Evolutionary conservation across 2,797 vertebrate species (phyloP), one percentile per base, ranked within the genome.

Genomic region (Momotus momota): DNA sequence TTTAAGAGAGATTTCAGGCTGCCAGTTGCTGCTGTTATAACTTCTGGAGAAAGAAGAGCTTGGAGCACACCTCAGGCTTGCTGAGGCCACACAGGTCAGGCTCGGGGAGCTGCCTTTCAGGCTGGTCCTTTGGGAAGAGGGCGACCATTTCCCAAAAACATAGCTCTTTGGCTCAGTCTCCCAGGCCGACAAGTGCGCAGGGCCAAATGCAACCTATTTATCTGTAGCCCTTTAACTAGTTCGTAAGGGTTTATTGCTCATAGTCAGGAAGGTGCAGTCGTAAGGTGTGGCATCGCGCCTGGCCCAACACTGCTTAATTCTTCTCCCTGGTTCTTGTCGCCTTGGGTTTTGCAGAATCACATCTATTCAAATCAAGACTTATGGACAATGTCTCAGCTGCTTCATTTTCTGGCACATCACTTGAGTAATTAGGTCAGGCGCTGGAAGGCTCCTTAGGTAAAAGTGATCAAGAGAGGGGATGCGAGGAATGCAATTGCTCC

Each of bases 301-400:
- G 14, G 78, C 88, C 88, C 75, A 65, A 0, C 0, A 0, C 86
- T 3, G 14, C 67, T 73, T 91, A 64, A 65, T 93, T 90, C 86
- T 81, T 78, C 74, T 74, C 3, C 88, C 54, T 74, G 94, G 78
- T 74, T 95, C 83, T 91, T 51, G 41, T 93, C 0, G 6, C 92
- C 93, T 94, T 92, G 92, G 81, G 86, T 95, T 96, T 95, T 93
- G 54, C 41, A 80, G 90, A 87, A 91, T 92, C 87, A 26, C 79
- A 33, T 26, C 58, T 86, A 81, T 94, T 92, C 83, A 82, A 48
- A 95, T 95, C 54, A 81, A 65, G 84, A 67, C 71, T 58, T 85
- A 81, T 58, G 64, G 54, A 85, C 12, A 74, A 19, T 80, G 61
- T 93, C 52, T 67, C 86, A 81, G 71, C 83, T 91, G 74, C 86